Evolutionary conservation across 2,888 invertebrate genomes (phyloP).

Genomic region (Perizoma flavofasciatum): DNA sequence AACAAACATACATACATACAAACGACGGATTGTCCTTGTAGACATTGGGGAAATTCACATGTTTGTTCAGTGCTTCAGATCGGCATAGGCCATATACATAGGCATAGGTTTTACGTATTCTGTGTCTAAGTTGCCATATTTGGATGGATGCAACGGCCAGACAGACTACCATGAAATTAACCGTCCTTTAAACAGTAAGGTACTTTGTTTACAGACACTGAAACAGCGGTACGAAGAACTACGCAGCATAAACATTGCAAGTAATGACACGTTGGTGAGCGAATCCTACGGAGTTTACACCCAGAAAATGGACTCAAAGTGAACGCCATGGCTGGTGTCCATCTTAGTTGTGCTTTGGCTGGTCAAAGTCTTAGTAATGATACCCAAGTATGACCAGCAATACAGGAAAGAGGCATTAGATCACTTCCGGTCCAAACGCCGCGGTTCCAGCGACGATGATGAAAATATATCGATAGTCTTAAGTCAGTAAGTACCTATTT

Average conservation of each 20-base stretch:
- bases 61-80: too few species aligned
- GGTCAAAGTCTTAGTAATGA: constrained; percentile 33
- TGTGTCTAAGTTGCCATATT: too few species aligned
- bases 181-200: too few species aligned
- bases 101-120: too few species aligned
- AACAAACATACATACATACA: too few species aligned
- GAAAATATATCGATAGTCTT: constrained; percentile 29
- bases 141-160: too few species aligned
- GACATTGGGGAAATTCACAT: too few species aligned
- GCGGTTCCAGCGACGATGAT: constrained; percentile 36
- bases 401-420: constrained; percentile 24
- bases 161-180: too few species aligned
- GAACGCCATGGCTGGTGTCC: constrained; percentile 41
- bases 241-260: constrained; percentile 9
- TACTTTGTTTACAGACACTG: constrained; percentile 12
- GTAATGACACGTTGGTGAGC: constrained; percentile 26
- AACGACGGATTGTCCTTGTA: too few species aligned
- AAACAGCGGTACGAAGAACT: constrained; percentile 22
- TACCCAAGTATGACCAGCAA: constrained; percentile 38
- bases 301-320: constrained; percentile 67
- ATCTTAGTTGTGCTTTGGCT: constrained; percentile 42
- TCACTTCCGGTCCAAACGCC: constrained; percentile 37
- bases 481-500: constrained; percentile 28
- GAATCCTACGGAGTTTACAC: constrained; percentile 82
- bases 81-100: too few species aligned